A percentile compares a stretch with the other conserved stretches of the same genome.
Conservation (phyloP, 64 coral and sea anemone species). For the Montipora cactus region DNA sequence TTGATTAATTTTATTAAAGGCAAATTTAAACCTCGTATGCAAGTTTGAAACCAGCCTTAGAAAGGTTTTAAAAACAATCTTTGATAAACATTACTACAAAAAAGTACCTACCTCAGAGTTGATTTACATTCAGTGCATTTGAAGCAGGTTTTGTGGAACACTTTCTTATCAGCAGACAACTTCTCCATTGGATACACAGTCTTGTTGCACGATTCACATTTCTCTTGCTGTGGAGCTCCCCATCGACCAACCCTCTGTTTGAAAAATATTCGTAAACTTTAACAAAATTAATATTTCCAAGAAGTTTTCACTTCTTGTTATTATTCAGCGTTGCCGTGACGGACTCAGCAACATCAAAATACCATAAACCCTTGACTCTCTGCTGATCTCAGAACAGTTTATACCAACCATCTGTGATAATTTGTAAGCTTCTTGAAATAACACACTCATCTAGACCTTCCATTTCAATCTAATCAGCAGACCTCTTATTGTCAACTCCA, state of each 20-base stretch:
- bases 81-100: not conserved
- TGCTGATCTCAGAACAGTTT: no score
- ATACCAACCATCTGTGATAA: no score
- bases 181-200: conserved; percentile 97
- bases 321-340: no score
- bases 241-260: conserved; percentile 71
- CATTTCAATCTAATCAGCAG: no score
- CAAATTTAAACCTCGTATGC: no score
- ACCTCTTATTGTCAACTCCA: no score
- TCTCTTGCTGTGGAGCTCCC: conserved; percentile 68
- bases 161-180: conserved; percentile 88
- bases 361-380: no score
- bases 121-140: conserved; percentile 93
- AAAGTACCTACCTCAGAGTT: conserved; percentile 81
- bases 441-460: no score
- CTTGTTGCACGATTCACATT: conserved; percentile 79
- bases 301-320: not conserved
- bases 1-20: no score
- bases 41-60: no score
- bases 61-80: not conserved
- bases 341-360: no score
- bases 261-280: not conserved
- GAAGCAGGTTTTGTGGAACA: conserved; percentile 92
- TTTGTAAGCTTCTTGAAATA: no score
- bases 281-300: not conserved